Percentiles rank a stretch among this genome's conserved stretches.
Evolutionary conservation across 2,888 invertebrate species (phyloP).

Genomic region (Penaeus monodon): DNA sequence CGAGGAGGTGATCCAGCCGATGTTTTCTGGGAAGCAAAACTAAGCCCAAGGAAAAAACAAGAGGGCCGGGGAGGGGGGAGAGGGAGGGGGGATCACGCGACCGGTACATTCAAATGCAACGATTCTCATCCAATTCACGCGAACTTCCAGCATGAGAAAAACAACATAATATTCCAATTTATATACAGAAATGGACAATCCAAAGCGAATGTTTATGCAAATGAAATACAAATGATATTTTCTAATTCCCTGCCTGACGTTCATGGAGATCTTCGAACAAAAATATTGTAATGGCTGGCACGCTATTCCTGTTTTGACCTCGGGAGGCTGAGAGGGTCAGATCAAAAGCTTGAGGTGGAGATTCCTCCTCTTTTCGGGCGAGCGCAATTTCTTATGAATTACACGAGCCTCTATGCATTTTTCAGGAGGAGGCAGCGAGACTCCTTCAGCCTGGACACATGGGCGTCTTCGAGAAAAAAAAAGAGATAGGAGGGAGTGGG

Average conservation of each 20-base stretch:
- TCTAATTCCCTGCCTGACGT: slow-evolving; percentile 53
- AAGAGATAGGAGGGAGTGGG: neutral
- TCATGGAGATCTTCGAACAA: slow-evolving; percentile 48
- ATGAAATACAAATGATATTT: slow-evolving; percentile 55
- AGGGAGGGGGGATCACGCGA: slow-evolving; percentile 27
- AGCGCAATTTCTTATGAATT: slow-evolving; percentile 13
- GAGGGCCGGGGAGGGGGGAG: no score
- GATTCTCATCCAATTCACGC: slow-evolving; percentile 55
- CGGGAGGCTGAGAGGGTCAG: slow-evolving; percentile 3
- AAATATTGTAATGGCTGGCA: slow-evolving; percentile 47
- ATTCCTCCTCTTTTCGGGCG: neutral
- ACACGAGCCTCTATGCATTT: neutral
- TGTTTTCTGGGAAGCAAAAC: slow-evolving; percentile 35
- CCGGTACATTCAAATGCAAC: slow-evolving; percentile 52
- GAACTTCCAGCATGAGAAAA: slow-evolving; percentile 46
- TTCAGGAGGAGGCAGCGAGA: slow-evolving; percentile 3
- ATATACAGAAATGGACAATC: slow-evolving; percentile 56
- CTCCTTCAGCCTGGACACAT: slow-evolving; percentile 17
- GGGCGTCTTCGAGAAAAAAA: no score
- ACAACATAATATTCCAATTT: slow-evolving; percentile 56
- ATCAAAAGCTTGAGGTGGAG: slow-evolving; percentile 11
- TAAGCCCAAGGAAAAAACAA: slow-evolving; percentile 5
- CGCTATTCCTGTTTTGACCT: slow-evolving; percentile 23
- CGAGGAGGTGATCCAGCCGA: neutral
- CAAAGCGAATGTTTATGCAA: slow-evolving; percentile 54